Conservation (phyloP, 1,140 invertebrate species). For the Muscidifurax raptorellus region DNA sequence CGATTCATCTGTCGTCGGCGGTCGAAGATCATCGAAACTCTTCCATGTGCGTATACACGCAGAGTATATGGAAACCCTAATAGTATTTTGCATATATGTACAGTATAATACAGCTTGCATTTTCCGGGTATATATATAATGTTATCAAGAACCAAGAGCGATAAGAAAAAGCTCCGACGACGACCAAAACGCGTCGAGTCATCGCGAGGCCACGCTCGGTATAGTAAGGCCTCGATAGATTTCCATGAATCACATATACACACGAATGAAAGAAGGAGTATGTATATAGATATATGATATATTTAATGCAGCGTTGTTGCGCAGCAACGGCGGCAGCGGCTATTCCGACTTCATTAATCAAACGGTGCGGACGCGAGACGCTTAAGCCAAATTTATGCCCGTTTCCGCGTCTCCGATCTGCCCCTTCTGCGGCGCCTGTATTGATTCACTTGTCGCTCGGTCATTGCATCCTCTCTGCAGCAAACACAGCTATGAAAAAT, state of each 20-base stretch:
- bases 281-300: too few relatives aligned
- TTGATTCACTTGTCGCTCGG: neutral
- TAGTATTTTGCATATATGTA: neutral
- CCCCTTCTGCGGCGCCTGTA: neutral
- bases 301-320: neutral
- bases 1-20: neutral
- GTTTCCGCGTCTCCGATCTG: neutral
- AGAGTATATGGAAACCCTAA: neutral
- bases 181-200: constrained; percentile 10
- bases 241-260: constrained; percentile 34
- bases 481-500: neutral
- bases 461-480: neutral
- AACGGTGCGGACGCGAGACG: neutral
- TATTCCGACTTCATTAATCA: constrained; percentile 41
- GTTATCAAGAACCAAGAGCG: constrained; percentile 7
- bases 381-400: constrained; percentile 5
- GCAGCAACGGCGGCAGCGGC: neutral
- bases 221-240: constrained; percentile 15
- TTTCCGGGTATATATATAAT: constrained; percentile 14
- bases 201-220: constrained; percentile 7
- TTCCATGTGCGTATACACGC: neutral
- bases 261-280: neutral
- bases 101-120: neutral
- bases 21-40: neutral
- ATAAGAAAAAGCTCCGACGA: constrained; percentile 6